Base-by-base conservation (phyloP, 2,113 vertebrate genomes). In the Etia nguti region DNA sequence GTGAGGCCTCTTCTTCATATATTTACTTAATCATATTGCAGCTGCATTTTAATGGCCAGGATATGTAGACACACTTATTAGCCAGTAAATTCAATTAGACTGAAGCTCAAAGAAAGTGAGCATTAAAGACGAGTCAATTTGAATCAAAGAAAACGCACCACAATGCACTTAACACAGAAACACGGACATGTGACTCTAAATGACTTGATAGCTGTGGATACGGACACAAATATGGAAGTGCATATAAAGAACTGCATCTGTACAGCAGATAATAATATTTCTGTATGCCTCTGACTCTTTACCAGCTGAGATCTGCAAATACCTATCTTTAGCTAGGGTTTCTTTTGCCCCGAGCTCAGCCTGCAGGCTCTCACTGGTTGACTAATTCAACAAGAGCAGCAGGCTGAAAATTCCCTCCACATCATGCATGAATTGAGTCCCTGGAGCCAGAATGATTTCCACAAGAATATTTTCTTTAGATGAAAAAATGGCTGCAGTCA, bases 71-170 rank as follows among this genome's bases (percentile, higher is more conserved):
- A 48, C 10, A 34, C 36, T 80, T 81, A 88, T 88, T 90, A 86
- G 90, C 88, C 90, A 80, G 81, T 81, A 86, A 90, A 90, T 91
- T 90, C 57, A 89, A 90, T 92, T 85, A 89, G 56, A 77, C 18
- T 6, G n/a, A 57, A 79, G 54, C 55, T 38, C 20, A 77, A 59
- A 52, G 43, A 41, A 55, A 50, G 46, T 73, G 8, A 46, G 22
- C 22, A 24, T 43, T 70, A 24, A 38, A 38, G 34, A 48, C 4
- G 1, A 77, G 16, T 29, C 16, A 31, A 29, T 8, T 50, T 75
- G 20, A 75, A 46, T 75, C 15, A 29, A 48, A 75, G 15, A 18
- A 26, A 29, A 29, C 0, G 2, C 13, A 75, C 26, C 2, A 20
- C 24, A 50, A 31, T 31, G 16, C 0, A 48, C 43, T 31, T 31